A percentile compares a stretch with the other conserved stretches of the same genome.
phyloP scores from a whole-genome alignment of 2,888 invertebrate genomes.

The Zygothrica quintamaculata region DNA sequence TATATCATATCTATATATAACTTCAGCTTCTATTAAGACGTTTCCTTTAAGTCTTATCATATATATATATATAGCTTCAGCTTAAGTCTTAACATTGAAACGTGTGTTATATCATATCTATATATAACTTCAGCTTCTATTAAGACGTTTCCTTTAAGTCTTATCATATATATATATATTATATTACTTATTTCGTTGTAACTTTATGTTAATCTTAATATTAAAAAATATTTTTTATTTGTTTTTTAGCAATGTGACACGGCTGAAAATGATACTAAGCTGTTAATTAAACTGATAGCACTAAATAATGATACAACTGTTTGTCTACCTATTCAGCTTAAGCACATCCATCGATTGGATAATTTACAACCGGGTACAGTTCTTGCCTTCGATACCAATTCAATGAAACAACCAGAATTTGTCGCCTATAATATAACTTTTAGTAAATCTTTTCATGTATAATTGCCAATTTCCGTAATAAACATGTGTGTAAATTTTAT shows the following conservation, averaged over 20 bases:
- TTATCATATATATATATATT: no score
- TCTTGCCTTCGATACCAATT: conserved; percentile 35
- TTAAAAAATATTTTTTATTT: neutral
- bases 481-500: conserved; percentile 41
- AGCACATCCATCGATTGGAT: neutral
- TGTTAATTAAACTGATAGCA: conserved; percentile 13
- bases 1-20: no score
- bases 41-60: no score
- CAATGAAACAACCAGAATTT: conserved; percentile 2
- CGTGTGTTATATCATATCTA: no score
- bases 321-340: conserved; percentile 8
- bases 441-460: conserved; percentile 12
- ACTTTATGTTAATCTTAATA: no score
- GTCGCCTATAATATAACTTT: conserved; percentile 12
- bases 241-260: conserved; percentile 20
- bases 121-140: no score
- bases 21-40: no score
- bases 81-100: no score
- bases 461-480: conserved; percentile 72
- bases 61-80: no score
- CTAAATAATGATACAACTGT: neutral
- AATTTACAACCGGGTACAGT: neutral
- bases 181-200: no score
- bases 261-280: conserved; percentile 17
- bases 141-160: no score